Conservation (phyloP, 2,888 invertebrate genomes). For the Steinernema hermaphroditum region DNA sequence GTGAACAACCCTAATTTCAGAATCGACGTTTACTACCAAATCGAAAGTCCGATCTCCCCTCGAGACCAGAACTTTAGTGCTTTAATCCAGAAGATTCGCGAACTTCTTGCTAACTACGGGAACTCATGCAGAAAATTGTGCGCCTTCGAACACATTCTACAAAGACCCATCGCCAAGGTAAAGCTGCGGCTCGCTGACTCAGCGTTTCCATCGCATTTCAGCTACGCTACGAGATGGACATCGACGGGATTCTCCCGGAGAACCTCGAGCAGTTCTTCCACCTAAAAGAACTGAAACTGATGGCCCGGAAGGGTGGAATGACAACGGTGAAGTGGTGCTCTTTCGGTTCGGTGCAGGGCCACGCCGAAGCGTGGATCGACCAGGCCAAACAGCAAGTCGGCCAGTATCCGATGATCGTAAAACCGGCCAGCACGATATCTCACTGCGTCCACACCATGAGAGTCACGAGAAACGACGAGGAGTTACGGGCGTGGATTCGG, state of each 20-base stretch:
- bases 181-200: too few relatives aligned
- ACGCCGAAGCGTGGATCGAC: constrained; percentile 42
- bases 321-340: constrained; percentile 49
- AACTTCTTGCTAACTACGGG: constrained; percentile 41
- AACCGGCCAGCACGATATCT: constrained; percentile 37
- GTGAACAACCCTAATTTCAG: constrained; percentile 33
- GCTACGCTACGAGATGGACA: constrained; percentile 56
- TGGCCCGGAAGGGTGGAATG: constrained; percentile 42
- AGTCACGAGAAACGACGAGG: constrained; percentile 36
- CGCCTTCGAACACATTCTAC: constrained; percentile 56
- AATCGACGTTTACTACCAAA: constrained; percentile 58
- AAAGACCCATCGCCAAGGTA: constrained; percentile 48
- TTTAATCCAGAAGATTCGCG: constrained; percentile 52
- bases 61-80: constrained; percentile 54
- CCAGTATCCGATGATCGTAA: constrained; percentile 41
- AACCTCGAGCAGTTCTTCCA: constrained; percentile 40
- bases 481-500: constrained; percentile 37
- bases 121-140: constrained; percentile 45
- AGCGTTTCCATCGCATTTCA: constrained; percentile 27
- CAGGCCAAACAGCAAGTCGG: constrained; percentile 38
- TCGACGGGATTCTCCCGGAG: constrained; percentile 44
- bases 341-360: constrained; percentile 41
- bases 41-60: constrained; percentile 53
- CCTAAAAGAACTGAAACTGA: constrained; percentile 35
- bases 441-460: constrained; percentile 42